Evolutionary conservation across 2,797 vertebrate species (phyloP), one percentile per base, ranked within the genome.

Genomic region (Darevskia mixta): DNA sequence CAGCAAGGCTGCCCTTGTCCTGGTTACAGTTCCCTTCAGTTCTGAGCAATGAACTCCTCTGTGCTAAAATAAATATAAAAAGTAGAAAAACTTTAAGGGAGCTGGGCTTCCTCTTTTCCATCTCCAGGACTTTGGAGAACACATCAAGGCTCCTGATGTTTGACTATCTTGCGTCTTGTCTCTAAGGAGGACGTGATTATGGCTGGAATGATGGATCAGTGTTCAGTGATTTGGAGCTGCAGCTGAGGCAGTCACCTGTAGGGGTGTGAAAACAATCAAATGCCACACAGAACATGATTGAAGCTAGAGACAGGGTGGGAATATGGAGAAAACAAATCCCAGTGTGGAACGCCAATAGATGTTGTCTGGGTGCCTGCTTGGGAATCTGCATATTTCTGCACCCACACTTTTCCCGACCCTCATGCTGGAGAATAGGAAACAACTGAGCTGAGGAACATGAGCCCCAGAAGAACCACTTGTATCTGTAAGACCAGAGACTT

Each of bases 141-240:
- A 86, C 61, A 18, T 23, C 88, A 92, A 38, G 15, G 23, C 6
- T 90, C 86, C 29, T 64, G 35, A 79, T 86, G 86, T 92, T 67
- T 91, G 91, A 72, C 89, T 87, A 86, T 87, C 78, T 77, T 86
- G 87, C 1, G 55, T 58, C 25, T 18, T 20, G 81, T 82, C 78
- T 88, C 93, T 45, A 90, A 92, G 43, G 38, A 0, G 13, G 1
- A 18, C 6, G 10, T 27, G 66, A 5, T 29, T 45, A 38, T 84
- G 82, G 79, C 72, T 79, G 58, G 23, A 38, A 75, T 87, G 83
- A 89, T 83, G 72, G 92, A 67, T n/a, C 91, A 82, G 86, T 25
- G 69, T 85, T 80, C 58, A 90, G 71, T 13, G 73, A 61, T 81
- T 89, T 88, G 67, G 87, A 91, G 81, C 3, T 0, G 0, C 67